Conservation (phyloP, 1,140 invertebrate species). For the Nasonia longicornis region DNA sequence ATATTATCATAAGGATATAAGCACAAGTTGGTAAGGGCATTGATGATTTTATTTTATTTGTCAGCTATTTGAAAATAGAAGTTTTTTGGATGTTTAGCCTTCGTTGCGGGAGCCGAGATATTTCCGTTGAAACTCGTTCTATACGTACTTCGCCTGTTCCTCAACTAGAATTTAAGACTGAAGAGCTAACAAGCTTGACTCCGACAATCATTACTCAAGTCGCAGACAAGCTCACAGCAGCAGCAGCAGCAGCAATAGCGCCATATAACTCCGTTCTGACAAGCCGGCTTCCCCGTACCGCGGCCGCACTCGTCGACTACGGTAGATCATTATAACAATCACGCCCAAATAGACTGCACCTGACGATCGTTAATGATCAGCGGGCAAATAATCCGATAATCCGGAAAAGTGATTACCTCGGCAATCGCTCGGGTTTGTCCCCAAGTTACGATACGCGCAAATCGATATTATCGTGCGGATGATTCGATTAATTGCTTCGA, state of each 20-base stretch:
- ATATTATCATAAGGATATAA: too few species aligned
- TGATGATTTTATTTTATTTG: too few species aligned
- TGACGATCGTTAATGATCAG: background rate
- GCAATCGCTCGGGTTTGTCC: background rate
- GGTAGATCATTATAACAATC: constrained; percentile 19
- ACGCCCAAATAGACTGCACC: background rate
- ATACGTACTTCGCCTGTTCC: background rate
- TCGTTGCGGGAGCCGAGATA: too few species aligned
- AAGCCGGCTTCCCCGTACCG: background rate
- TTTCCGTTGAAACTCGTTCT: too few species aligned
- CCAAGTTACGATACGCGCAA: background rate
- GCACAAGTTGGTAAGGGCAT: too few species aligned
- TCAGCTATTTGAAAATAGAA: too few species aligned
- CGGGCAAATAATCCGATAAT: constrained; percentile 18
- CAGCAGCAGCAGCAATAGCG: too few species aligned
- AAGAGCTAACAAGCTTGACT: background rate
- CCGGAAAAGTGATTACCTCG: constrained; percentile 32
- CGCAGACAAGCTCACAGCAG: background rate
- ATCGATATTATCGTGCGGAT: constrained; percentile 21
- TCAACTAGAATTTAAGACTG: constrained; percentile 1
- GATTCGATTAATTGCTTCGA: constrained; percentile 30
- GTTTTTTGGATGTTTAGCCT: too few species aligned
- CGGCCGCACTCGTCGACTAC: background rate
- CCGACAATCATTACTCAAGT: constrained; percentile 1
- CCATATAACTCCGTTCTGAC: background rate